These are phyloP conservation scores for Chelonia mydas DNA, from an alignment of 2,797 vertebrate genomes.

Conservation along the genomic window DNA sequence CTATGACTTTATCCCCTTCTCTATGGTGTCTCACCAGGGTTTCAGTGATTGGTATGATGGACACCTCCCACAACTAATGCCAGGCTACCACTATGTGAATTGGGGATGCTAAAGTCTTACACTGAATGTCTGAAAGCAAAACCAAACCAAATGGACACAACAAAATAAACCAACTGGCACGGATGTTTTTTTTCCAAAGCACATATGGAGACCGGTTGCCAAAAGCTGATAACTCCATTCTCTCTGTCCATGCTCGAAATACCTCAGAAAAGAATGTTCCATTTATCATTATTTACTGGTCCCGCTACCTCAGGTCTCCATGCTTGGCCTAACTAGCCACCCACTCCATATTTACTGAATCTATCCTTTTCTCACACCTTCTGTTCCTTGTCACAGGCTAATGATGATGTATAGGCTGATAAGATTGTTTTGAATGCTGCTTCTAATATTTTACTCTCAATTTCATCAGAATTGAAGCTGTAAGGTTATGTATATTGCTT, in stretches of 20 bases:
- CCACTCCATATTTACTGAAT: slow-evolving; percentile 74
- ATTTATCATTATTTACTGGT: slow-evolving; percentile 68
- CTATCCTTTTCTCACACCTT: slow-evolving; percentile 71
- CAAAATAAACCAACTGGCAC: slow-evolving; percentile 39
- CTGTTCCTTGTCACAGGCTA: slow-evolving; percentile 79
- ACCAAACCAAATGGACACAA: slow-evolving; percentile 50
- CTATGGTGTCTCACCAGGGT: neutral
- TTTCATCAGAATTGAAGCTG: slow-evolving; percentile 56
- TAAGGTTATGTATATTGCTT: neutral
- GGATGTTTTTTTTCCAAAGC: neutral
- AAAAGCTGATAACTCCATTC: slow-evolving; percentile 65
- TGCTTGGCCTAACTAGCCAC: slow-evolving; percentile 72
- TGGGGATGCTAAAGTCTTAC: slow-evolving; percentile 32
- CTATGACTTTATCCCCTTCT: slow-evolving; percentile 23
- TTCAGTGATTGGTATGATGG: neutral
- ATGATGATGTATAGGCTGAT: slow-evolving; percentile 76
- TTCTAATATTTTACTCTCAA: slow-evolving; percentile 37
- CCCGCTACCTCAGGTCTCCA: slow-evolving; percentile 47
- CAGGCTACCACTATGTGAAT: neutral
- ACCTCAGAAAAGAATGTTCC: slow-evolving; percentile 53
- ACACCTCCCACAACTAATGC: neutral
- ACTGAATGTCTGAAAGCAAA: slow-evolving; percentile 44
- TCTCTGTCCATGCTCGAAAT: slow-evolving; percentile 42
- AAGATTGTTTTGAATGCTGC: slow-evolving; percentile 63
- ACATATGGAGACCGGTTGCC: slow-evolving; percentile 62